Evolutionary conservation across 1,140 invertebrate genomes (phyloP).

Genomic region (Subanguina moxae): DNA sequence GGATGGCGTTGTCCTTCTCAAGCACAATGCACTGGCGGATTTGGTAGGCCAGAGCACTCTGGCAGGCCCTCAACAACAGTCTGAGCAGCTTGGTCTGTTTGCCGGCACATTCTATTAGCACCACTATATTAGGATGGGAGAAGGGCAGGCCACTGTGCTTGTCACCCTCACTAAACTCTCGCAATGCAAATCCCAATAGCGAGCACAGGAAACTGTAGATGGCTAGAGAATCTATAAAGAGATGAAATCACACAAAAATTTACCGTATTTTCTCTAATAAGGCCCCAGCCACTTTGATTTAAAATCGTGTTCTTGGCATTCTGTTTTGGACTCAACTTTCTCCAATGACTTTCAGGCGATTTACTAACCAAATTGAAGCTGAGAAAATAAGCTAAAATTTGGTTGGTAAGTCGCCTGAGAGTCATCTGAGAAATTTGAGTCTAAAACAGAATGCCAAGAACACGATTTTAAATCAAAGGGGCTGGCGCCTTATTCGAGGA

Average conservation of each 20-base stretch:
- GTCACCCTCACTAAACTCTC: slow-evolving; percentile 19
- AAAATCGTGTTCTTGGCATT: too few species aligned
- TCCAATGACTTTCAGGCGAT: too few species aligned
- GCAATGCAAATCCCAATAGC: slow-evolving; percentile 33
- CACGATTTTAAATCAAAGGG: too few species aligned
- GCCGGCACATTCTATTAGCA: slow-evolving; percentile 21
- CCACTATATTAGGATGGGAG: slow-evolving; percentile 28
- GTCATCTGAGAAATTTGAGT: too few species aligned
- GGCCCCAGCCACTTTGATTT: too few species aligned
- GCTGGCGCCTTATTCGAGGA: slow-evolving; percentile 7
- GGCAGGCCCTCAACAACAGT: slow-evolving; percentile 37
- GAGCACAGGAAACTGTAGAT: slow-evolving; percentile 47
- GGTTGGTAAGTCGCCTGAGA: too few species aligned
- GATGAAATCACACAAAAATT: too few species aligned
- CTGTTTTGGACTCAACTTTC: too few species aligned
- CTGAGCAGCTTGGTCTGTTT: slow-evolving; percentile 38
- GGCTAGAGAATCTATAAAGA: slow-evolving; percentile 33
- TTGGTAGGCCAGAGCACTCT: slow-evolving; percentile 47
- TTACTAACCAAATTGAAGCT: too few species aligned
- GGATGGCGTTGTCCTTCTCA: slow-evolving; percentile 28
- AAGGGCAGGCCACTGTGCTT: not conserved
- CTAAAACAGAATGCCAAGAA: too few species aligned
- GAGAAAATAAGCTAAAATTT: too few species aligned
- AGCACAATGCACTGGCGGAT: slow-evolving; percentile 39
- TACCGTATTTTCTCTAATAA: too few species aligned